These are phyloP conservation scores for Tethya wilhelma DNA, from an alignment of 37 sponge, comb jelly and placozoan species.

Conservation along the genomic window DNA sequence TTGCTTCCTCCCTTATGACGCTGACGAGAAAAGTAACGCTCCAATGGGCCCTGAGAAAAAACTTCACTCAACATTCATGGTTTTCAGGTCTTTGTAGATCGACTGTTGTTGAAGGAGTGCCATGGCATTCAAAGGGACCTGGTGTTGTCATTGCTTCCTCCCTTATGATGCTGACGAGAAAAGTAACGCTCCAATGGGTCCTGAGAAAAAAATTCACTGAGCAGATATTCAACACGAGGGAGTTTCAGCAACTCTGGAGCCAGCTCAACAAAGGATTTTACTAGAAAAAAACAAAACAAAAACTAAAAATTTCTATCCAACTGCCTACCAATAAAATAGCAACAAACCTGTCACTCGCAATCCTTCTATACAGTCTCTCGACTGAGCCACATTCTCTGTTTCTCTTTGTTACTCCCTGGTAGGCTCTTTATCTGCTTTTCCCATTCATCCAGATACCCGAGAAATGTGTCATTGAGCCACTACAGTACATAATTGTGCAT, in stretches of 20 bases:
- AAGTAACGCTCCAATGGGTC: too few species aligned
- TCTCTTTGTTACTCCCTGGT: too few species aligned
- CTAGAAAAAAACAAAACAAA: not conserved
- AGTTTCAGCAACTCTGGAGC: not conserved
- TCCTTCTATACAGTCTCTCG: not conserved
- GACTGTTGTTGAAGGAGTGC: too few species aligned
- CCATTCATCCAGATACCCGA: too few species aligned
- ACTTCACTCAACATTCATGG: too few species aligned
- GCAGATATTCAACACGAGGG: not conserved
- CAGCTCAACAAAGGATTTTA: conserved; percentile 7
- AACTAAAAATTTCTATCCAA: not conserved
- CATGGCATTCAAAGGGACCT: conserved; percentile 16
- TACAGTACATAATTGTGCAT: too few species aligned
- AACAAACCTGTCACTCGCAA: not conserved
- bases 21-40: too few species aligned
- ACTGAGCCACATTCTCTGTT: too few species aligned
- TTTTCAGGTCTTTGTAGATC: too few species aligned
- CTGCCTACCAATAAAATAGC: not conserved
- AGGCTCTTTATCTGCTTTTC: too few species aligned
- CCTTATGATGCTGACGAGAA: not conserved
- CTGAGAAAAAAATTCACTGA: conserved; percentile 12
- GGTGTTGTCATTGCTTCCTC: not conserved
- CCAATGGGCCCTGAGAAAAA: conserved; percentile 8
- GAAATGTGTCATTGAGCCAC: too few species aligned
- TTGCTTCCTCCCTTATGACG: conserved; percentile 7